Evolutionary conservation across 2,113 vertebrate species (phyloP), one percentile per base, ranked within the genome.

Genomic region (Cepphus grylle): DNA sequence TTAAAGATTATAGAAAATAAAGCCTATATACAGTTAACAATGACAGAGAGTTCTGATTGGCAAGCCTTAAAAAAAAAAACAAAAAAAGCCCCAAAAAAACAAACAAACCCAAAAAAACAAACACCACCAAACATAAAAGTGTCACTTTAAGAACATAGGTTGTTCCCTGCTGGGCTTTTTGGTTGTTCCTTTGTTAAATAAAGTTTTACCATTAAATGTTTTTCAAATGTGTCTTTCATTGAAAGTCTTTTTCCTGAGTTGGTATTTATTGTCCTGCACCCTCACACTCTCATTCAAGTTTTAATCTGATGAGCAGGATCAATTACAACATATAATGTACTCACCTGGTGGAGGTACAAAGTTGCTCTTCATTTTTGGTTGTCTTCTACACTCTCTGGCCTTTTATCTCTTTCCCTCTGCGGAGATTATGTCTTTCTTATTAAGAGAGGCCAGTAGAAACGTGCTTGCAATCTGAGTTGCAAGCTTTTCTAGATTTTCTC

Each of bases 121-220:
- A 32, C 14, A 20, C 12, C 27, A 32, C 12, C 40, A 32, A 32
- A 66, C 29, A 66, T 14, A 6, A 65, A 52, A 61, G 23, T 20
- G 7, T 88, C 45, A 32, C 3, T 70, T 76, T 22, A 45, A 8
- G 27, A 76, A 12, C 27, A 21, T 3, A 25, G 6, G 12, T 11
- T 58, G 4, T n/a, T 90, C 20, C 20, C 53, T 59, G 26, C 12
- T 66, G 13, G 45, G 62, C 4, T 21, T 82, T 63, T 61, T 29
- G 19, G 1, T 18, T 59, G 12, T 45, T 81, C 12, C 45, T 83
- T 86, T 53, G 42, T 45, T 83, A 30, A 66, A 45, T 36, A 59
- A 3, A 0, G 0, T 9, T 21, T 43, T 43, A 63, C 3, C 18
- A 25, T 55, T 32, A 83, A 8, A 23, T 3, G 13, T 45, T 90